Evolutionary conservation across 2,797 vertebrate genomes (phyloP).

Genomic region (Ptychadena robeensis): DNA sequence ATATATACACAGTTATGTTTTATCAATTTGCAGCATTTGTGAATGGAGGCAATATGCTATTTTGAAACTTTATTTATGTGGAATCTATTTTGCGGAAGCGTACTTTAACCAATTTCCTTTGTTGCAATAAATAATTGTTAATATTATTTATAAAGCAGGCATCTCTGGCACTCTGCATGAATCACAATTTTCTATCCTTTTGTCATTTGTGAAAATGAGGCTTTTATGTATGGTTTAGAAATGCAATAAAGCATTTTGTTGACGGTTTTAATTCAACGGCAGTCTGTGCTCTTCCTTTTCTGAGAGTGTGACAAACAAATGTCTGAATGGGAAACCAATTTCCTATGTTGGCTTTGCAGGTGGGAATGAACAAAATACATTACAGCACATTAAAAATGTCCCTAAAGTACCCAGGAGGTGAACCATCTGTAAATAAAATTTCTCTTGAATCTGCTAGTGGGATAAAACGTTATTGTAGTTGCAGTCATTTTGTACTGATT

Average conservation of each 20-base stretch:
- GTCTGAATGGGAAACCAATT: slow-evolving; percentile 35
- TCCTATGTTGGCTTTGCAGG: slow-evolving; percentile 14
- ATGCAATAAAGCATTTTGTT: slow-evolving; percentile 24
- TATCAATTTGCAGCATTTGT: neutral
- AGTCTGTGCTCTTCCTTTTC: slow-evolving; percentile 8
- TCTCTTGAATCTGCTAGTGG: neutral
- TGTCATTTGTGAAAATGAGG: slow-evolving; percentile 1
- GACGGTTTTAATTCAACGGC: slow-evolving; percentile 9
- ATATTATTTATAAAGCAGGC: slow-evolving; percentile 6
- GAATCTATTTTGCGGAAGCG: slow-evolving; percentile 2
- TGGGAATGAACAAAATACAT: slow-evolving; percentile 27
- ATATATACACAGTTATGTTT: neutral
- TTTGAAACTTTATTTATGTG: slow-evolving; percentile 1
- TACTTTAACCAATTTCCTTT: slow-evolving; percentile 1
- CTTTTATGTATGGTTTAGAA: slow-evolving; percentile 38
- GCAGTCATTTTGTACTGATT: neutral
- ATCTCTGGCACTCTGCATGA: slow-evolving; percentile 7
- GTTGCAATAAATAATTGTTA: slow-evolving; percentile 16
- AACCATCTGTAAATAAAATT: slow-evolving; percentile 2
- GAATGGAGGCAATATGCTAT: neutral
- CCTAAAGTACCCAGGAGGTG: neutral
- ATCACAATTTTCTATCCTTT: slow-evolving; percentile 14
- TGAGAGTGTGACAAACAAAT: slow-evolving; percentile 8
- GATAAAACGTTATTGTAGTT: neutral
- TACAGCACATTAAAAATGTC: slow-evolving; percentile 8